Percentiles rank a stretch among this genome's conserved stretches.
Conservation (phyloP, 2,797 vertebrate species). For the Galagoides demidoff region DNA sequence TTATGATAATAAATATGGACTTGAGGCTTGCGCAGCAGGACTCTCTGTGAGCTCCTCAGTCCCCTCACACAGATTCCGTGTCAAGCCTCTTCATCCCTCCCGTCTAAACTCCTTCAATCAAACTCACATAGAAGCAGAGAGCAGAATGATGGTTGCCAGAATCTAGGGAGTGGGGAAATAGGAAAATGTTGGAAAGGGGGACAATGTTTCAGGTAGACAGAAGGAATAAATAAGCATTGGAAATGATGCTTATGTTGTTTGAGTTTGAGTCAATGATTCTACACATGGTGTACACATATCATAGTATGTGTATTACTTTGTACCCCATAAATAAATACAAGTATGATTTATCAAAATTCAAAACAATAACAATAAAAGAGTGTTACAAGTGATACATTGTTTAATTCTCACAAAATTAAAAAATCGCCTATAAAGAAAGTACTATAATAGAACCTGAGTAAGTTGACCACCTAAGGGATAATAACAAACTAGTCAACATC, state of each 20-base stretch:
- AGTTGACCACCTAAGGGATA: too few species aligned
- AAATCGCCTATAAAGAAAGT: background rate
- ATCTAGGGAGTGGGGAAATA: background rate
- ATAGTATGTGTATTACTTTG: background rate
- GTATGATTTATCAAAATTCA: background rate
- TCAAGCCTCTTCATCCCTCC: too few species aligned
- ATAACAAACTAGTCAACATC: too few species aligned
- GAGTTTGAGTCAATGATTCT: background rate
- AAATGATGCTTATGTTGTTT: background rate
- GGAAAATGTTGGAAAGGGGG: background rate
- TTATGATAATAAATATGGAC: too few species aligned
- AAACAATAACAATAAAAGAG: background rate
- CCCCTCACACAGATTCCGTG: too few species aligned
- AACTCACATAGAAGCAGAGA: background rate
- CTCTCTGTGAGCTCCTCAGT: too few species aligned
- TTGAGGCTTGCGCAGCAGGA: too few species aligned
- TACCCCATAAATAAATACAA: background rate
- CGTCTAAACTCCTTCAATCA: too few species aligned
- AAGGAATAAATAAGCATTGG: background rate
- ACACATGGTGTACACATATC: background rate
- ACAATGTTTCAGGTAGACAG: background rate
- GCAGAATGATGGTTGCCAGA: background rate
- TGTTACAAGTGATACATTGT: background rate
- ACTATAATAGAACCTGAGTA: background rate
- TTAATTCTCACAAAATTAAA: slow-evolving; percentile 39